Evolutionary conservation across 2,888 invertebrate species (phyloP).

Genomic region (Agrochola macilenta): DNA sequence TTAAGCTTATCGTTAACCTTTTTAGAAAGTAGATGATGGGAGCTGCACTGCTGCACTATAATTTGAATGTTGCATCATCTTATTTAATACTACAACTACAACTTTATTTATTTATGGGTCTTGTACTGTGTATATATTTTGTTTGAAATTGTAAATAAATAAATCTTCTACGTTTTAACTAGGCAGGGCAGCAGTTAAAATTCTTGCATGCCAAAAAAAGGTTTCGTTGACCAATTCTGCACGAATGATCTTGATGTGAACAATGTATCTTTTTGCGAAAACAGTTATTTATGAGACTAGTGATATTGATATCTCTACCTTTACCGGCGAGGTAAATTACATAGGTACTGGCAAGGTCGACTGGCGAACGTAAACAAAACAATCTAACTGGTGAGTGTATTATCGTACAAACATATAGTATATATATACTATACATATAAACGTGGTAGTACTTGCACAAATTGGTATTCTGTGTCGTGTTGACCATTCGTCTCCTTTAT

Average conservation of each 20-base stretch:
- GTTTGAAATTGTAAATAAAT: neutral
- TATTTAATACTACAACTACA: too few species aligned
- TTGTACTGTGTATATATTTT: neutral
- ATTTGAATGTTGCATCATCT: neutral
- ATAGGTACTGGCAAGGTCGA: slow-evolving; percentile 49
- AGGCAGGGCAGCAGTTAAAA: too few species aligned
- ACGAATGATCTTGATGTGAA: slow-evolving; percentile 12
- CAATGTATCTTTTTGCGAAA: slow-evolving; percentile 3
- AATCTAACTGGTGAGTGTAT: slow-evolving; percentile 25
- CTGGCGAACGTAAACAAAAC: slow-evolving; percentile 46
- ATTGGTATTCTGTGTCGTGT: slow-evolving; percentile 15
- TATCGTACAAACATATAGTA: neutral
- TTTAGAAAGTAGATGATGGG: slow-evolving; percentile 47
- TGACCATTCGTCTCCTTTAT: neutral
- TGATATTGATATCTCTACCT: slow-evolving; percentile 19
- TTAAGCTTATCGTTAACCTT: slow-evolving; percentile 36
- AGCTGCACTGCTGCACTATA: neutral
- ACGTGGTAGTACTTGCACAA: neutral
- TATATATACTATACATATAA: neutral
- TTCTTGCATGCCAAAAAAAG: neutral
- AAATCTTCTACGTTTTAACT: neutral
- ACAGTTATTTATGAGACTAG: slow-evolving; percentile 4
- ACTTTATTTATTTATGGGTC: neutral
- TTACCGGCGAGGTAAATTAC: slow-evolving; percentile 37
- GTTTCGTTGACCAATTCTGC: neutral